Conservation (phyloP, 2,797 vertebrate species). For the Gastrophryne carolinensis region DNA sequence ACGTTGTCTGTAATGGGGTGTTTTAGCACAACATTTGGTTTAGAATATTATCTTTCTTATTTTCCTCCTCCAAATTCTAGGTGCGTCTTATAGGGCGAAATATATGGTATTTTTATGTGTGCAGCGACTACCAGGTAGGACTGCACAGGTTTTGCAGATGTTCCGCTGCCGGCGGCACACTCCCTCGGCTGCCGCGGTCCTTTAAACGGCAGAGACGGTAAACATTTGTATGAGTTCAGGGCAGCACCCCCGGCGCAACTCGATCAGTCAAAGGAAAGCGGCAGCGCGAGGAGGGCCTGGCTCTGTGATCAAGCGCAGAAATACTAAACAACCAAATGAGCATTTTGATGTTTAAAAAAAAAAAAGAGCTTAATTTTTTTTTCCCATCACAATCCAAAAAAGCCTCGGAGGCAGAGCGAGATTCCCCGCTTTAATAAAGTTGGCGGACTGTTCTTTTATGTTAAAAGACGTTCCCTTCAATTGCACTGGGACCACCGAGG, state of each 20-base stretch:
- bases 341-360: conserved; percentile 16
- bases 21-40: too few relatives aligned
- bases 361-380: too few relatives aligned
- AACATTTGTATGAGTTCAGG: background rate
- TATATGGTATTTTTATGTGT: too few relatives aligned
- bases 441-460: conserved; percentile 61
- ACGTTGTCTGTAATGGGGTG: too few relatives aligned
- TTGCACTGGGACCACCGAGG: conserved; percentile 57
- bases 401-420: background rate
- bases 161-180: background rate
- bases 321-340: conserved; percentile 5
- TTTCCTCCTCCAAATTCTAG: too few relatives aligned
- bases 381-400: background rate
- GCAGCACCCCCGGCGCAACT: background rate
- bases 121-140: background rate
- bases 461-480: conserved; percentile 64
- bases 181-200: background rate
- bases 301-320: background rate
- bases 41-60: too few relatives aligned
- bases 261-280: background rate
- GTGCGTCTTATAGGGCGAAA: too few relatives aligned
- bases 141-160: background rate
- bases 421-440: conserved; percentile 60
- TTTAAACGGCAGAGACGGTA: background rate
- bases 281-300: background rate